Evolutionary conservation across 2,888 invertebrate genomes (phyloP).

Genomic region (Mechanitis messenoides): DNA sequence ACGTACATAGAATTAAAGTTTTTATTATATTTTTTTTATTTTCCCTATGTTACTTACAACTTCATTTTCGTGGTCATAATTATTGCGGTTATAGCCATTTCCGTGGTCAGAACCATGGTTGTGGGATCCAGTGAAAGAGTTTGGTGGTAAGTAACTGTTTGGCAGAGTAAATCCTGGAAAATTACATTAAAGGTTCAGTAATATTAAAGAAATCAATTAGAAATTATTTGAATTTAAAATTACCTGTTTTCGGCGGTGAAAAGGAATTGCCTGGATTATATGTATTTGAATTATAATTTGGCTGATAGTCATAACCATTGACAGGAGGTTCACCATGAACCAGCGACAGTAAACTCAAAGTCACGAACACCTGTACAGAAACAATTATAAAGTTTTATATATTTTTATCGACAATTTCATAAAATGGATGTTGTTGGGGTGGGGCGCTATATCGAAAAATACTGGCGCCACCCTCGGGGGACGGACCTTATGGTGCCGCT

Average conservation of each 20-base stretch:
- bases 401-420: too few species aligned
- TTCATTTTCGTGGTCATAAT: conserved; percentile 56
- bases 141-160: conserved; percentile 49
- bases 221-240: conserved; percentile 20
- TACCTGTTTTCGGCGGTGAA: conserved; percentile 53
- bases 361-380: conserved; percentile 43
- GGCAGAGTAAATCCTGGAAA: conserved; percentile 38
- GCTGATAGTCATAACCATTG: conserved; percentile 42
- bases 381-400: conserved; percentile 4
- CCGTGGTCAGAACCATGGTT: conserved; percentile 32
- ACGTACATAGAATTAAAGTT: conserved; percentile 27
- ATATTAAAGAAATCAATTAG: not conserved
- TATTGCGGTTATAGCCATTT: conserved; percentile 31
- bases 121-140: conserved; percentile 32
- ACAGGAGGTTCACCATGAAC: conserved; percentile 56
- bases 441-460: too few species aligned
- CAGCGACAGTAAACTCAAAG: conserved; percentile 39
- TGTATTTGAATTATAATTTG: conserved; percentile 41
- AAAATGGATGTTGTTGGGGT: too few species aligned
- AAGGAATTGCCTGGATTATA: conserved; percentile 38
- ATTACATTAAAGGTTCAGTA: not conserved
- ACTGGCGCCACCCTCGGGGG: too few species aligned
- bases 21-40: conserved; percentile 5
- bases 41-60: conserved; percentile 46
- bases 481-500: too few species aligned